Evolutionary conservation across 64 coral and sea anemone genomes (phyloP), one percentile per base, ranked within the genome.

Genomic region (Astreopora myriophthalma): DNA sequence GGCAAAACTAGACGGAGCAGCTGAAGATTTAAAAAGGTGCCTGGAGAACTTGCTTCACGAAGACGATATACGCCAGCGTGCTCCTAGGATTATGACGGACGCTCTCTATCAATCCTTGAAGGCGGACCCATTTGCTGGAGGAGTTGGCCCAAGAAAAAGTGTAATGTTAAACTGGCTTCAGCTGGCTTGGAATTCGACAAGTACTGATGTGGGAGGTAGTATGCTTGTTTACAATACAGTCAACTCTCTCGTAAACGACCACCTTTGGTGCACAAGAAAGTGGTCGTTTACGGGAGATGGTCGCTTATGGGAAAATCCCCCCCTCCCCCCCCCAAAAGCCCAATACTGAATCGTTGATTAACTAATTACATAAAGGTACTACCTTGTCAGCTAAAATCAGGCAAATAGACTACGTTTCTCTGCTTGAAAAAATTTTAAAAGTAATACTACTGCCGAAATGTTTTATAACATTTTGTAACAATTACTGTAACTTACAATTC

Each of bases 21-120:
- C 91, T 20, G 79, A 96, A 19, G 84, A 64, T 12, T 44, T 96
- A 17, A 69, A 80, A 24, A 74, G 72, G 27, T 93, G 95, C 26
- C 84, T 55, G 79, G 91, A 96, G 75, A 86, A 93, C 28, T 2
- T 96, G 29, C 63, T 96, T 48, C 91, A 96, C n/a, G 95, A 96
- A 48, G 32, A 86, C 0, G 88, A 91, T 6, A 23, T 95, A 36
- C 25, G 0, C 11, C 32, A 85, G 6, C 55, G 69, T 12, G 78
- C 48, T 8, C 55, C 49, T 20, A 90, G 76, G 29, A n/a, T n/a
- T 34, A 76, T 89, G 86, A 89, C 86, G 2, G 86, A 44, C 0
- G 33, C 57, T 27, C 86, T 76, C 17, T 77, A 76, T 52, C 48
- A 44, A 1, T 89, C 86, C 14, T 37, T 89, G 34, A 80, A n/a